Base-by-base conservation (phyloP, 2,113 vertebrate species). In the Carlito syrichta region DNA sequence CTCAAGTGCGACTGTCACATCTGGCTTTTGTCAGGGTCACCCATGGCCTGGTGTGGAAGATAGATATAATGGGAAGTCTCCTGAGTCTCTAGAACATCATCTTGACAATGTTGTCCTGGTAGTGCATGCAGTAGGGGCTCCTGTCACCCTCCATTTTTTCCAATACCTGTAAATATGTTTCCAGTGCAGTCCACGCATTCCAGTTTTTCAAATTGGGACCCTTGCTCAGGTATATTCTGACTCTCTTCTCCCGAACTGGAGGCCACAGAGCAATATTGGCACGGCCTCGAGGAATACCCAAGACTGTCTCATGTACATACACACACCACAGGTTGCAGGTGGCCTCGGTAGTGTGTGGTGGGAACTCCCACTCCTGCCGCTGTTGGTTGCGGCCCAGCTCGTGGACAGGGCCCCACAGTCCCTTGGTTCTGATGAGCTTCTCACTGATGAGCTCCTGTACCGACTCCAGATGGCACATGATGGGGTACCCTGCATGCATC, bases 401-500 rank as follows among this genome's bases (percentile, higher is more conserved):
- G 6, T 99, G 99, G 83, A 98, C 73, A 2, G 98, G 98, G 79
- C 99, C 99, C 98, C 99, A 99, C 11, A 99, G 94, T 3, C 99
- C 98, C 83, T 95, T 58, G 74, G 96, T 96, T 84, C 92, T 81
- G 96, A 99, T 98, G 68, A 93, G 89, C 22, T 98, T 62, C 87
- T 98, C 8, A 0, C 97, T 97, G 82, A 98, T 52, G 94, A 99
- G 96, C 52, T 98, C 97, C 87, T 98, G 96, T 68, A 96, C 98
- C 0, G 98, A 98, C 35, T 97, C 98, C n/a, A 98, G 68, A 69
- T 99, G 98, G 54, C 96, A 96, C 98, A 99, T 99, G 93, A 99
- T 98, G 9, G 99, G 99, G 94, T 99, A 99, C 54, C 99, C 99
- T 3, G 99, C 89, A 32, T 99, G 99, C 99, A 99, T 99, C 97